Conservation (phyloP, 2,113 vertebrate species). For the Serinus canaria region DNA sequence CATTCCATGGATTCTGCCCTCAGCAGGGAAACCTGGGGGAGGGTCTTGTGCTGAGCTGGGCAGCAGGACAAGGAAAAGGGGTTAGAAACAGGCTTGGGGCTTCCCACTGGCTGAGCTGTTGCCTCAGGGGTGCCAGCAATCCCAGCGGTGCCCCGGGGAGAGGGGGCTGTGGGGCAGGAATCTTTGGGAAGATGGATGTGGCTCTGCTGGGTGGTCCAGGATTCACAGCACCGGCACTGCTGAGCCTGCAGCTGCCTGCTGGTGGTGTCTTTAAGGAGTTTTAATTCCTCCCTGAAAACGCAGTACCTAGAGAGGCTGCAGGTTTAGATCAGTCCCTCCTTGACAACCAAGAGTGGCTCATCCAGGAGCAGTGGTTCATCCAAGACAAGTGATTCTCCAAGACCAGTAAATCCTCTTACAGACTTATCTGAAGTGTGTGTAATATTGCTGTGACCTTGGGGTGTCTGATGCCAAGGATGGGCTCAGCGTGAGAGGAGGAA, state of each 20-base stretch:
- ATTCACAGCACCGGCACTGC: not conserved
- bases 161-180: not conserved
- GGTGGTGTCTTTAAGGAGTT: not conserved
- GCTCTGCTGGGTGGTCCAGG: not conserved
- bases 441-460: not conserved
- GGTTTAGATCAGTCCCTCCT: not conserved
- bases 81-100: not conserved
- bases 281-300: not conserved
- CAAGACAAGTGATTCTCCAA: not conserved
- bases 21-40: fast-evolving
- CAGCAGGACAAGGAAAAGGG: not conserved
- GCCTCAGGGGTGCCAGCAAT: not conserved
- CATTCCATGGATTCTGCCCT: not conserved
- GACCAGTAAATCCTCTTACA: not conserved
- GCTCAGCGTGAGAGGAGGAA: not conserved
- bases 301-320: not conserved
- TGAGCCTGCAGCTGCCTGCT: not conserved
- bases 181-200: not conserved
- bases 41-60: not conserved
- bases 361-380: not conserved
- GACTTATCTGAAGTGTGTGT: not conserved
- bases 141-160: fast-evolving
- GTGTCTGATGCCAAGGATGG: not conserved
- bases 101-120: not conserved
- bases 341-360: not conserved